Conservation (phyloP, 2,888 invertebrate genomes). For the Meandrusa payeni region DNA sequence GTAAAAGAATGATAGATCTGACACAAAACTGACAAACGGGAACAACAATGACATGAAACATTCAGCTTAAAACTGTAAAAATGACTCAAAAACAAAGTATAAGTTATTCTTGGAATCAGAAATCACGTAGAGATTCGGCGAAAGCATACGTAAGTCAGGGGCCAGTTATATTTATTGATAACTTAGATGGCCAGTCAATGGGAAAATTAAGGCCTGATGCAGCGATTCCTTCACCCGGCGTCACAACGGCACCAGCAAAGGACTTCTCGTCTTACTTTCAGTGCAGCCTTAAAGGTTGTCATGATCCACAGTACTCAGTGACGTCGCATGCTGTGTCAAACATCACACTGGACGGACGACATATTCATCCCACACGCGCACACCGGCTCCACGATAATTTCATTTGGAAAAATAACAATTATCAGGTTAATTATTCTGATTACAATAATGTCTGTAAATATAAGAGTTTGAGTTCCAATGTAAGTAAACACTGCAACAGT, state of each 20-base stretch:
- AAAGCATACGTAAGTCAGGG: neutral
- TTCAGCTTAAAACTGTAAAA: constrained; percentile 23
- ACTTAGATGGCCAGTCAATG: constrained; percentile 33
- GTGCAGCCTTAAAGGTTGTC: neutral
- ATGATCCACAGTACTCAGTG: constrained; percentile 7
- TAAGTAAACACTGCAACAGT: neutral
- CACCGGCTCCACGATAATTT: no score
- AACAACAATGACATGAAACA: constrained; percentile 24
- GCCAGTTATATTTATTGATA: constrained; percentile 32
- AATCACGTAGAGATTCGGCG: neutral
- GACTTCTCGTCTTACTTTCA: constrained; percentile 17
- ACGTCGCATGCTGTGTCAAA: constrained; percentile 5
- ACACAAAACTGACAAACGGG: constrained; percentile 3
- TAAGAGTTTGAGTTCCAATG: neutral
- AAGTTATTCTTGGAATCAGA: constrained; percentile 26
- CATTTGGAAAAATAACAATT: no score
- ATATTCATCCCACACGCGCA: neutral
- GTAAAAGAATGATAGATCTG: neutral
- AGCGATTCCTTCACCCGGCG: neutral
- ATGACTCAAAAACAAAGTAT: constrained; percentile 34
- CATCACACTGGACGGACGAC: neutral
- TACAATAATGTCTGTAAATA: neutral
- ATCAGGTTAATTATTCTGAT: neutral
- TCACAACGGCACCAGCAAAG: neutral
- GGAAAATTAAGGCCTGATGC: constrained; percentile 36